Conservation (phyloP, 1,140 invertebrate species). For the Atta colombica region DNA sequence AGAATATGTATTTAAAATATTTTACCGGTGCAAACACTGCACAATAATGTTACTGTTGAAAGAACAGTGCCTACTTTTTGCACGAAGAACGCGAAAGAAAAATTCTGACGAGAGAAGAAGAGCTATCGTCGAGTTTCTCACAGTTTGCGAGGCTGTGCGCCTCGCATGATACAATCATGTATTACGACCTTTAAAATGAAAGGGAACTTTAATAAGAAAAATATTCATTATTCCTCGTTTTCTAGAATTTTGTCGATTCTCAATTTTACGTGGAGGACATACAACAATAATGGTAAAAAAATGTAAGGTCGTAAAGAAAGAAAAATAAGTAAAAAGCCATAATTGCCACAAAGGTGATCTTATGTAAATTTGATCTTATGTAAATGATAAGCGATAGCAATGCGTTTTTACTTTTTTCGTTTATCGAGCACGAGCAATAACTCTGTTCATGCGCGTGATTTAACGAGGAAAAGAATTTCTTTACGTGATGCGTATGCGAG, state of each 20-base stretch:
- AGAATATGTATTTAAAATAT: not conserved
- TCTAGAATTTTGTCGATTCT: not conserved
- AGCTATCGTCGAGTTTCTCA: not conserved
- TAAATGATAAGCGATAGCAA: not conserved
- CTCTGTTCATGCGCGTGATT: not conserved
- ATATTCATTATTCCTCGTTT: not conserved
- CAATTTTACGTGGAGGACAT: not conserved
- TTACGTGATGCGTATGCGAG: not conserved
- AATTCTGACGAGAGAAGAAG: not conserved
- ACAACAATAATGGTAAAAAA: not conserved
- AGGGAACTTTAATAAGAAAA: not conserved
- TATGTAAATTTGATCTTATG: constrained; percentile 30
- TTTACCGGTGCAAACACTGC: not conserved
- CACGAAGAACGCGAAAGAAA: not conserved
- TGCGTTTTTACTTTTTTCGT: not conserved
- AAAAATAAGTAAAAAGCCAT: not conserved
- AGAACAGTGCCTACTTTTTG: not conserved
- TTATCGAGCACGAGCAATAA: not conserved
- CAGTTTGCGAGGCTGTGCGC: not conserved
- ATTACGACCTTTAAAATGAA: constrained; percentile 6
- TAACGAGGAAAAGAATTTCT: no score
- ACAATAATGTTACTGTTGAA: not conserved
- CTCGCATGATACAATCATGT: constrained; percentile 4
- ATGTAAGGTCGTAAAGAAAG: not conserved
- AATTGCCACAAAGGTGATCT: not conserved